phyloP scores from a whole-genome alignment of 2,113 vertebrate species.

The Sapajus apella region DNA sequence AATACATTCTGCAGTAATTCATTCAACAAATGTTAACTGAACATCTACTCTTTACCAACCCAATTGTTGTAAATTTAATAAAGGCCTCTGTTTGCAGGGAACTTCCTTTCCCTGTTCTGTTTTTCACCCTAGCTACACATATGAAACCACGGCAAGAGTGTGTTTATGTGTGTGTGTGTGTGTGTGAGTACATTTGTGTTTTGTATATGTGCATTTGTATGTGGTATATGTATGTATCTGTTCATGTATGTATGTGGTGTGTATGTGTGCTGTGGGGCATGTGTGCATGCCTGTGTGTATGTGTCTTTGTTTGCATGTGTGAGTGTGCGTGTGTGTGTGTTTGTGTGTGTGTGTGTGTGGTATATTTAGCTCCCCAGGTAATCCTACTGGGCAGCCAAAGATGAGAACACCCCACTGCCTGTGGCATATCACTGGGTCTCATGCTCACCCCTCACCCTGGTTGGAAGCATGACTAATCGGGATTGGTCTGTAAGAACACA shows the following conservation, averaged over 20 bases:
- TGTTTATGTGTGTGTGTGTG: neutral
- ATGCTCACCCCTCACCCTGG: neutral
- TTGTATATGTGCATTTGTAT: too few relatives aligned
- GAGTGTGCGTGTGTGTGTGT: neutral
- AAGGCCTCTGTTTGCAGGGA: neutral
- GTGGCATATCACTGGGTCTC: neutral
- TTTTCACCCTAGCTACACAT: neutral
- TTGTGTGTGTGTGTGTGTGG: neutral
- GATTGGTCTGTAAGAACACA: neutral
- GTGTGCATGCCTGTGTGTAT: too few relatives aligned
- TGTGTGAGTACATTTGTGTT: too few relatives aligned
- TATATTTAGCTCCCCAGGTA: neutral
- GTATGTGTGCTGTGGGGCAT: neutral
- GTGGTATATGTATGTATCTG: neutral
- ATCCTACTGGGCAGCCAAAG: neutral
- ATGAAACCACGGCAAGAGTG: fast-evolving
- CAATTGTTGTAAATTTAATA: neutral
- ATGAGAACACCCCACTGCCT: neutral
- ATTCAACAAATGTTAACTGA: neutral
- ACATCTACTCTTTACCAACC: neutral
- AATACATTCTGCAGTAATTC: neutral
- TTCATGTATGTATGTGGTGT: neutral
- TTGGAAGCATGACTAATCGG: neutral
- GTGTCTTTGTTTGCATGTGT: neutral
- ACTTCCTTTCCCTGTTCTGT: neutral